Percentiles rank a stretch among this genome's conserved stretches.
Evolutionary conservation across 2,797 vertebrate species (phyloP).

Genomic region (Mormyrus proboscirostris): DNA sequence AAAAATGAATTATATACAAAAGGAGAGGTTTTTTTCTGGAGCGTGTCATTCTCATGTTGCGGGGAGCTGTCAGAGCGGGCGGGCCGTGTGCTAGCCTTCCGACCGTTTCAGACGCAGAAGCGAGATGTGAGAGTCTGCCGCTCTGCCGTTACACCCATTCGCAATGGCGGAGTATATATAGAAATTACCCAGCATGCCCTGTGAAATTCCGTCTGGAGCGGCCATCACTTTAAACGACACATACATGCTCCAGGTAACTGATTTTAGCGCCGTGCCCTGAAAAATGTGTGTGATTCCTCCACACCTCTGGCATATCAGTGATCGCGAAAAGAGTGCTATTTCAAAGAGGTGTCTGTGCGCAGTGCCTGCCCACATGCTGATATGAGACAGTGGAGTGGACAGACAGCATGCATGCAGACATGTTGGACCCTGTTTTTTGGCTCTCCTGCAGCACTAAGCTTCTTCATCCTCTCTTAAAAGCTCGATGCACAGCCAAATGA

Average conservation of each 20-base stretch:
- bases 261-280: not conserved
- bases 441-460: not conserved
- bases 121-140: not conserved
- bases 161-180: not conserved
- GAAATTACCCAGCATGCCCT: constrained; percentile 1
- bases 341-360: not conserved
- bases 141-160: not conserved
- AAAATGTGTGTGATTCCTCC: not conserved
- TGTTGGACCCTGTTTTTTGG: not conserved
- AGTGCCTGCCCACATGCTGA: not conserved
- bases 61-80: not conserved
- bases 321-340: not conserved
- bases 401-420: not conserved
- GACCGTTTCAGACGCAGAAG: not conserved
- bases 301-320: not conserved
- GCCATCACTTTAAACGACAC: not conserved
- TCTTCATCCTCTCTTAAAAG: not conserved
- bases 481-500: not conserved
- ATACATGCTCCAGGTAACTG: not conserved
- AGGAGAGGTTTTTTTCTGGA: not conserved
- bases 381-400: not conserved
- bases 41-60: not conserved
- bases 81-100: not conserved
- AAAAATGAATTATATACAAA: not conserved
- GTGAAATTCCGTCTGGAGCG: not conserved